phyloP scores from a whole-genome alignment of 30 jellyfish, hydroid and myxozoan species.

The Pelagia noctiluca region DNA sequence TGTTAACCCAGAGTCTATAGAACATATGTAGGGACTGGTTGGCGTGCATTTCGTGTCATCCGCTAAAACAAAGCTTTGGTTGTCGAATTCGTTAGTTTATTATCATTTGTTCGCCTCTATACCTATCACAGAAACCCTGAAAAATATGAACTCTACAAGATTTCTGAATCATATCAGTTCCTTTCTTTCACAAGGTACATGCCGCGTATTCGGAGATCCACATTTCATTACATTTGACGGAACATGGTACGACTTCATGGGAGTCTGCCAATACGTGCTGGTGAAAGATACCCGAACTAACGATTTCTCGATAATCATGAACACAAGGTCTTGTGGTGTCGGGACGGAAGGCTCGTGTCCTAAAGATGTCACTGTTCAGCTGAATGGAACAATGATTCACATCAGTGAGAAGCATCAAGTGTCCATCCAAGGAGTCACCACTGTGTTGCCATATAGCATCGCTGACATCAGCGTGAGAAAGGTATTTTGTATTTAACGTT shows the following conservation, averaged over 20 bases:
- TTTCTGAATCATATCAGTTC: too few relatives aligned
- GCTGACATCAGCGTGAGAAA: conserved; percentile 53
- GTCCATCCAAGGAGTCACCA: conserved; percentile 36
- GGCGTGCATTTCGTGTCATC: too few relatives aligned
- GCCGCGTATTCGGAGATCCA: conserved; percentile 80
- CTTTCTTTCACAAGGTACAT: too few relatives aligned
- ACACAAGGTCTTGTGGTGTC: conserved; percentile 64
- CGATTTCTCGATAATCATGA: conserved; percentile 19
- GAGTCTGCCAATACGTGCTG: conserved; percentile 72
- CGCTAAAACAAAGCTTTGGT: too few relatives aligned
- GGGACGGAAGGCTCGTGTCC: conserved; percentile 53
- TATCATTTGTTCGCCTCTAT: too few relatives aligned
- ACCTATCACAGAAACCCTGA: too few relatives aligned
- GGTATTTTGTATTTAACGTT: too few relatives aligned
- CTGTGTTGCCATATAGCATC: conserved; percentile 55
- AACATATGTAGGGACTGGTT: too few relatives aligned
- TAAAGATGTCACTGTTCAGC: conserved; percentile 43
- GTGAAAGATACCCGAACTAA: conserved; percentile 52
- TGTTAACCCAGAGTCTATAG: too few relatives aligned
- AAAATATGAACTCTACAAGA: too few relatives aligned
- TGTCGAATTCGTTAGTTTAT: too few relatives aligned
- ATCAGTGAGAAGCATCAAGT: conserved; percentile 14
- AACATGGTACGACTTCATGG: conserved; percentile 73
- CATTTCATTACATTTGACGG: conserved; percentile 86
- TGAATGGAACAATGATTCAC: conserved; percentile 38